Base-by-base conservation (phyloP, 2,888 invertebrate genomes). In the Gandaritis pyraliata region DNA sequence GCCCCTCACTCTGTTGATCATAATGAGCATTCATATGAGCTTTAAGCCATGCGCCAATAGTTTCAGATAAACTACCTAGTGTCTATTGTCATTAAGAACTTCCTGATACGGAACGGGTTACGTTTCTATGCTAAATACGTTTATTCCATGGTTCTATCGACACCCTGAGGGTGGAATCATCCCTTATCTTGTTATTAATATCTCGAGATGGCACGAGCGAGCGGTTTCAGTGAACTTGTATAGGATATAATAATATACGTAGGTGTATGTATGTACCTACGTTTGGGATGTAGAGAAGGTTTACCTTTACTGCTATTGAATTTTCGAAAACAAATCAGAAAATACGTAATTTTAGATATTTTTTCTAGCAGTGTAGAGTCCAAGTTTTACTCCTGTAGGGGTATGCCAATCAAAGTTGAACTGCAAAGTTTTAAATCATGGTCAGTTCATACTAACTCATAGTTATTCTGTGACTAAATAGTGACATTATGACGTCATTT, bases 141-240 rank as follows among this genome's bases (percentile, higher is more conserved):
- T 10, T 53, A 50, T 41, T 53, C 36, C 51, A 58, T 50, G 45
- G 52, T 63, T 71, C 45, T 64, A 51, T 62, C 65, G 58, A 39
- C 49, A 66, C 50, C 55, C 55, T 45, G 58, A 52, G 55, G 55
- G 63, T 56, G 56, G 58, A 59, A 55, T 64, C 55, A 52, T 59
- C 51, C 55, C 59, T 59, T 64, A 64, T 64, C 63, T 58, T 59
- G 53, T 58, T 63, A 63, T 59, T 63, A 59, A 59, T 59, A 64
- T 64, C 58, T 55, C 43, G 50, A 47, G 47, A 56, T 52, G 55
- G 39, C 55, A 43, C 53, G 50, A 49, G 46, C 54, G 18, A 16
- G 52, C 13, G 43, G 51, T 53, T 54, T 41, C 49, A 58, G 43
- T 59, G 56, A 52, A 52, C 63, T 59, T 52, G 54, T 55, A 64